Evolutionary conservation across 2,888 invertebrate species (phyloP).

Genomic region (Pecten maximus): DNA sequence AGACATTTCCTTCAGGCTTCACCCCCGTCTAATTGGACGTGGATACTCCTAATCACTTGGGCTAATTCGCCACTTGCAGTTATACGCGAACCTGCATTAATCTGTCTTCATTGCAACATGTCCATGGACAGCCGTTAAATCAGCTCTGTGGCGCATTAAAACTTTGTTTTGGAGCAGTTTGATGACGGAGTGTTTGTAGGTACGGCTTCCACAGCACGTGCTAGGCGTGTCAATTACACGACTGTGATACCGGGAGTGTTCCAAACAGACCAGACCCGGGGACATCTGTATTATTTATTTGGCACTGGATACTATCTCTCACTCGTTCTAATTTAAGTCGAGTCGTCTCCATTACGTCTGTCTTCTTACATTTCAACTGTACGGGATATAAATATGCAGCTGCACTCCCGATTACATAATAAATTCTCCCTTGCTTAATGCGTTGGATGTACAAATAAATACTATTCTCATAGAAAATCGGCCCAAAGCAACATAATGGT

Average conservation of each 20-base stretch:
- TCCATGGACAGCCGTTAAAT: neutral
- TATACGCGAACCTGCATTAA: neutral
- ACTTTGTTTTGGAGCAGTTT: neutral
- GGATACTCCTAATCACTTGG: neutral
- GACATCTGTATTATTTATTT: slow-evolving; percentile 8
- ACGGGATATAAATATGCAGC: neutral
- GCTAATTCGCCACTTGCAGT: neutral
- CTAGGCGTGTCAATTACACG: neutral
- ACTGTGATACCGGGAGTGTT: neutral
- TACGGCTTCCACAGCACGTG: neutral
- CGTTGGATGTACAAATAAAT: too few species aligned
- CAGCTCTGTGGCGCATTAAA: neutral
- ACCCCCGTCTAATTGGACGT: slow-evolving; percentile 18
- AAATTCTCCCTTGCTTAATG: neutral
- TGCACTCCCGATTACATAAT: neutral
- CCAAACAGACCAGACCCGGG: slow-evolving; percentile 1
- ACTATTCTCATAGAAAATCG: too few species aligned
- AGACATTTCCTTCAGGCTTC: neutral
- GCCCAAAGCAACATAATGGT: too few species aligned
- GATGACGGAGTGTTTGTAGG: neutral
- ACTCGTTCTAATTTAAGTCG: slow-evolving; percentile 5
- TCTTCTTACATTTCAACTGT: neutral
- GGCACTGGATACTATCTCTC: neutral
- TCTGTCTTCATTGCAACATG: neutral
- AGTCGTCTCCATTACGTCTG: slow-evolving; percentile 13